A percentile compares a stretch with the other conserved stretches of the same genome.
Conservation (phyloP, 2,888 invertebrate genomes). For the Stenurella melanura region DNA sequence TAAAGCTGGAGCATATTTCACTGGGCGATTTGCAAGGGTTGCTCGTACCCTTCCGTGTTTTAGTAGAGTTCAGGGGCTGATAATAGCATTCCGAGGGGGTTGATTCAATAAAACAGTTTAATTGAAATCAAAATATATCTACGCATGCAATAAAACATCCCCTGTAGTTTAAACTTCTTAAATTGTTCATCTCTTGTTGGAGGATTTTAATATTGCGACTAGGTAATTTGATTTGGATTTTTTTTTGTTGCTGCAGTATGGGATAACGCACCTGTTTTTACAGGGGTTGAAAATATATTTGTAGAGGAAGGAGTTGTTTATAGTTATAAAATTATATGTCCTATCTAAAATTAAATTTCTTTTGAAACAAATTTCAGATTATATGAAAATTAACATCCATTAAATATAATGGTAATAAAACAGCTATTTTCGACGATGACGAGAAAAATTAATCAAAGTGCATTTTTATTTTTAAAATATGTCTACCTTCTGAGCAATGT, state of each 20-base stretch:
- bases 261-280: constrained; percentile 22
- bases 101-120: constrained; percentile 72
- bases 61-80: constrained; percentile 61
- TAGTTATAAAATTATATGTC: constrained; percentile 9
- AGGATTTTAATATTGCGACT: constrained; percentile 52
- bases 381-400: constrained; percentile 1
- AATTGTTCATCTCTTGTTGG: constrained; percentile 56
- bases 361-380: neutral
- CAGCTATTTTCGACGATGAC: no score
- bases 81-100: constrained; percentile 72
- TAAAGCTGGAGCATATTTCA: constrained; percentile 17
- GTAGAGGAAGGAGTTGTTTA: constrained; percentile 1
- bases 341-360: neutral
- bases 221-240: constrained; percentile 43
- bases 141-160: constrained; percentile 65
- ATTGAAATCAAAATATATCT: constrained; percentile 73
- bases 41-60: constrained; percentile 59
- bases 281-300: neutral
- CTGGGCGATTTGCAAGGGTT: constrained; percentile 52
- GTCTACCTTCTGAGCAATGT: neutral
- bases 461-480: neutral
- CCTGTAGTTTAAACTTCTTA: constrained; percentile 63
- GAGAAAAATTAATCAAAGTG: no score
- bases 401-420: neutral
- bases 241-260: neutral